A percentile compares a stretch with the other conserved stretches of the same genome.
Evolutionary conservation across 2,888 invertebrate species (phyloP).

Genomic region (Nomada ferruginata): DNA sequence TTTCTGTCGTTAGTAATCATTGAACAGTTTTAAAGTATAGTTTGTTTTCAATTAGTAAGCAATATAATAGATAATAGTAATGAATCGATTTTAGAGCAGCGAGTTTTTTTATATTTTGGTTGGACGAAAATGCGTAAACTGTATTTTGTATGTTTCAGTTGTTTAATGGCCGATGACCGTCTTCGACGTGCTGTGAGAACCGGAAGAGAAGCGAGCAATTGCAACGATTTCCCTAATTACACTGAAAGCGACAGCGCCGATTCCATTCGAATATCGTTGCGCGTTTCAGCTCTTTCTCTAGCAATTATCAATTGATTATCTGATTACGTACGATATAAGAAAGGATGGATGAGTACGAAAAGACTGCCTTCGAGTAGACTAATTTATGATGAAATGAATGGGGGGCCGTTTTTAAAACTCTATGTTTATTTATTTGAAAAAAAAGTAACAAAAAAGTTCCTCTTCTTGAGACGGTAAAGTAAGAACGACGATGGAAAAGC

Average conservation of each 20-base stretch:
- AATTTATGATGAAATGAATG: constrained; percentile 43
- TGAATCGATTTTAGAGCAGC: neutral
- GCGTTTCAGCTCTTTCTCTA: constrained; percentile 6
- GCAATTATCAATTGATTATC: constrained; percentile 20
- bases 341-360: constrained; percentile 42
- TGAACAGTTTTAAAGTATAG: too few relatives aligned
- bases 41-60: neutral
- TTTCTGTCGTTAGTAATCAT: too few relatives aligned
- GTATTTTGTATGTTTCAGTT: constrained; percentile 12
- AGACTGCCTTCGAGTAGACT: constrained; percentile 55
- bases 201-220: neutral
- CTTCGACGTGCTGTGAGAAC: neutral
- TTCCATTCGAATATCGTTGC: neutral
- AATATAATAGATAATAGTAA: neutral
- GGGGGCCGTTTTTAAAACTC: constrained; percentile 34
- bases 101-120: neutral
- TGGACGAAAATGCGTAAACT: neutral
- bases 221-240: neutral
- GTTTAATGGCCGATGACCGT: neutral
- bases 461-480: neutral
- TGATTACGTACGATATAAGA: constrained; percentile 6
- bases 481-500: neutral
- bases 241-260: neutral
- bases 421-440: neutral
- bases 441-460: neutral